Base-by-base conservation (phyloP, 2,113 vertebrate species). In the Leptobrachium ailaonicum region DNA sequence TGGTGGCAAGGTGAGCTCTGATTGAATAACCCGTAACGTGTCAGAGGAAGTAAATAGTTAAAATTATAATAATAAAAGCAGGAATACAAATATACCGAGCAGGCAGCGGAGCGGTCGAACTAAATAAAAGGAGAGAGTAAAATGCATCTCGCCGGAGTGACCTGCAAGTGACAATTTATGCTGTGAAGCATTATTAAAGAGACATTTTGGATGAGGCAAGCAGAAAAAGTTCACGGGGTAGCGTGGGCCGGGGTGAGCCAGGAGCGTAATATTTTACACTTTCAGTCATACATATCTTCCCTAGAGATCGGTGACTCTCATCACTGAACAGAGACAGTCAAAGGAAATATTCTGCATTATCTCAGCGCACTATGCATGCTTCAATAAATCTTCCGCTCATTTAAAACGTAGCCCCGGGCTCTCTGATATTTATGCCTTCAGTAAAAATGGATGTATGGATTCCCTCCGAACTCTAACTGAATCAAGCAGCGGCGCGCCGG, bases 161-260 rank as follows among this genome's bases (percentile, higher is more conserved):
- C 2, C 66, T 41, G 11, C n/a, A 71, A 8, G 9, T 50, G 44
- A 47, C 68, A 50, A 32, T 20, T 71, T n/a, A 13, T 71, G 6
- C 14, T 71, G 44, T 32, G 44, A 20, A 71, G 40, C 14, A 50
- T 71, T 20, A 12, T 20, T 47, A 32, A 32, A n/a, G 14, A 71
- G 68, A 62, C 43, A 78, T 62, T 78, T 78, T 47, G 5, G 67
- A 71, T 71, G 76, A 71, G 43, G 11, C 12, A 62, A 62, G 56
- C n/a, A 63, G 67, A 71, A 60, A 68, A 71, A 78, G 54, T 62
- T 63, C 54, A 13, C 6, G 20, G 42, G 8, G 47, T 6, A 64
- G 73, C 20, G 54, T 71, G 41, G 75, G 66, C 4, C 40, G 75
- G 45, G 42, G 20, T 78, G 67, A 77, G 43, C 54, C 67, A 63